Percentiles rank a stretch among this genome's conserved stretches.
These are phyloP conservation scores for Erebia aethiops DNA, from an alignment of 2,888 invertebrate species.

Conservation along the genomic window DNA sequence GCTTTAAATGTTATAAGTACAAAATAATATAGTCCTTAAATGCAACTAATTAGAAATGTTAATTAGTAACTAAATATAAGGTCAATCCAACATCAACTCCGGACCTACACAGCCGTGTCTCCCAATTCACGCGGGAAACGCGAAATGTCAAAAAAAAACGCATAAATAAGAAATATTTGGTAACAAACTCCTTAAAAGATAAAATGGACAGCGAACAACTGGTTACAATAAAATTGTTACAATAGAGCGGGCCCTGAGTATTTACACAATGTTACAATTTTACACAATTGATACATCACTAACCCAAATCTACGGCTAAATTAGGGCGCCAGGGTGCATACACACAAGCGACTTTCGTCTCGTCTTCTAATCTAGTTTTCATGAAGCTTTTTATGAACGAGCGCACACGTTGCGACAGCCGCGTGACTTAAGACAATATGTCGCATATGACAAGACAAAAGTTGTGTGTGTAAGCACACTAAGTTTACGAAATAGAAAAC, in stretches of 20 bases:
- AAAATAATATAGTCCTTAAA: no score
- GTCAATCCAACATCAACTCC: neutral
- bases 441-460: neutral
- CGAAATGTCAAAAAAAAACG: conserved; percentile 49
- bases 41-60: no score
- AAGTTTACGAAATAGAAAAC: conserved; percentile 38
- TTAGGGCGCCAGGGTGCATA: conserved; percentile 45
- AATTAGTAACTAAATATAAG: neutral
- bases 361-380: neutral
- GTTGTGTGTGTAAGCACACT: neutral
- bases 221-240: conserved; percentile 39
- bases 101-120: conserved; percentile 40
- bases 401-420: neutral
- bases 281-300: conserved; percentile 61
- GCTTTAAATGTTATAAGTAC: no score
- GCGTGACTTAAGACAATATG: neutral
- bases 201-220: conserved; percentile 49
- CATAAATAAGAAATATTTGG: conserved; percentile 81
- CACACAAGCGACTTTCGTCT: neutral
- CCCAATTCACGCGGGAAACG: conserved; percentile 41
- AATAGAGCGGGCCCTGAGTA: conserved; percentile 60
- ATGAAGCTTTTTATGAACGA: no score
- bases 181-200: conserved; percentile 76
- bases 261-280: conserved; percentile 63
- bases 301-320: conserved; percentile 68